These are phyloP conservation scores for Umimayanthus kanabou DNA, from an alignment of 92 coral and sea anemone species.

Conservation along the genomic window DNA sequence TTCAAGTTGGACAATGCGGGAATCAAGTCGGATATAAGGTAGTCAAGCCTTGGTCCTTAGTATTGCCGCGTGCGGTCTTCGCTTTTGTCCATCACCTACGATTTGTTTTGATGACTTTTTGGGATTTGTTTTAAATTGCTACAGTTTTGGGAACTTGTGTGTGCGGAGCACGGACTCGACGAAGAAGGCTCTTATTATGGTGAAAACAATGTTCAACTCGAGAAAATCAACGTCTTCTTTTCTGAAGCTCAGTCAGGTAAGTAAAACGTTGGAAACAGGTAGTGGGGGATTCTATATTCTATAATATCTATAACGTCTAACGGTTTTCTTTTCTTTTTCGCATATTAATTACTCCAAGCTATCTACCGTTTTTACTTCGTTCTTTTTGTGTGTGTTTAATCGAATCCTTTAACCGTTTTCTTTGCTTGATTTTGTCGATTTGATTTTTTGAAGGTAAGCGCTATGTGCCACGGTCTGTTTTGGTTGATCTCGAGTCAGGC, in stretches of 20 bases:
- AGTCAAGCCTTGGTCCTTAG: not conserved
- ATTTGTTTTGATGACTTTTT: slow-evolving; percentile 41
- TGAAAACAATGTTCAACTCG: slow-evolving; percentile 67
- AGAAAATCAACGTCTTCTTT: slow-evolving; percentile 82
- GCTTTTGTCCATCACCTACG: slow-evolving; percentile 48
- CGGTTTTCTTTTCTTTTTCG: not conserved
- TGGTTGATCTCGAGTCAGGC: slow-evolving; percentile 96
- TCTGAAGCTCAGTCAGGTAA: slow-evolving; percentile 82
- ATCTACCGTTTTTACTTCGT: not conserved
- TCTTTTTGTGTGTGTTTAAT: not conserved
- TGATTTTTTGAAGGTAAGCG: slow-evolving; percentile 61
- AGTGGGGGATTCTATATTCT: not conserved
- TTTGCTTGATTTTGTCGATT: not conserved
- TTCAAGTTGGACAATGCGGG: slow-evolving; percentile 93
- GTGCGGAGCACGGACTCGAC: slow-evolving; percentile 86
- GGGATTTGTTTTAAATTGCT: slow-evolving; percentile 29
- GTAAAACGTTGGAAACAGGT: not conserved
- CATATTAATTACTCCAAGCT: not conserved
- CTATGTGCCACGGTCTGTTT: slow-evolving; percentile 86
- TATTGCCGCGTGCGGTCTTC: slow-evolving; percentile 13
- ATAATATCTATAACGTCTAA: not conserved
- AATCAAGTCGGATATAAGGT: slow-evolving; percentile 92
- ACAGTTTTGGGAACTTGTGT: slow-evolving; percentile 85
- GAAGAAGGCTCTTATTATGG: slow-evolving; percentile 73
- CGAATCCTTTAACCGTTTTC: not conserved